Base-by-base conservation (phyloP, 2,797 vertebrate species). In the Dendrocincla fuliginosa region DNA sequence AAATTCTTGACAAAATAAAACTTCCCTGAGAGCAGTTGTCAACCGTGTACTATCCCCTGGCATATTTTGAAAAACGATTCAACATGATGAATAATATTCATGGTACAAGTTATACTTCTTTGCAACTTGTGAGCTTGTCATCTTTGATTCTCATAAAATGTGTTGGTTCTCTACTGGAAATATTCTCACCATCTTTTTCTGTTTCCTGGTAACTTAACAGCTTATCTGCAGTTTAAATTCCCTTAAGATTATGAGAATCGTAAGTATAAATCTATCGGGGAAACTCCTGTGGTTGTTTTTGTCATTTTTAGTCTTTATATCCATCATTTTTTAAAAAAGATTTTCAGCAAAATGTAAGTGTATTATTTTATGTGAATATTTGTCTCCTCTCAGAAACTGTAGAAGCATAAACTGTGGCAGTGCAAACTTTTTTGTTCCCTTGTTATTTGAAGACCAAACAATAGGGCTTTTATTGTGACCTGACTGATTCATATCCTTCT, bases 1-100 rank as follows among this genome's bases (percentile, higher is more conserved):
- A 95, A 95, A 94, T 93, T 92, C 73, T 92, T 94, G 87, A 90
- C 91, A 94, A 93, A 94, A 96, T 91, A 91, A 89, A 95, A 86
- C 50, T 93, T 96, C 61, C 86, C 73, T 76, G 89, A 94, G 89
- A 92, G 82, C 78, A 93, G 76, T 71, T 96, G 92, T 92, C 95
- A 94, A 78, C 87, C 83, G 86, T 93, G 59, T 95, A 65, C 64
- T 84, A 56, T 95, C 76, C 85, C 71, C 67, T 86, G 89, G 87
- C 91, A 86, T 94, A 81, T 95, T 94, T 86, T 86, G 87, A 92
- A 90, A 94, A 90, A 88, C 37, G 28, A 77, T 96, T 96, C 89
- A 89, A 89, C 47, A 73, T 91, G 87, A 93, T 96, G 67, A 95
- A 92, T 96, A 89, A 89, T 93, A 93, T 95, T 94, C 85, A 86